These are phyloP conservation scores for Eidolon dupreanum DNA, from an alignment of 2,797 vertebrate genomes.

Conservation along the genomic window DNA sequence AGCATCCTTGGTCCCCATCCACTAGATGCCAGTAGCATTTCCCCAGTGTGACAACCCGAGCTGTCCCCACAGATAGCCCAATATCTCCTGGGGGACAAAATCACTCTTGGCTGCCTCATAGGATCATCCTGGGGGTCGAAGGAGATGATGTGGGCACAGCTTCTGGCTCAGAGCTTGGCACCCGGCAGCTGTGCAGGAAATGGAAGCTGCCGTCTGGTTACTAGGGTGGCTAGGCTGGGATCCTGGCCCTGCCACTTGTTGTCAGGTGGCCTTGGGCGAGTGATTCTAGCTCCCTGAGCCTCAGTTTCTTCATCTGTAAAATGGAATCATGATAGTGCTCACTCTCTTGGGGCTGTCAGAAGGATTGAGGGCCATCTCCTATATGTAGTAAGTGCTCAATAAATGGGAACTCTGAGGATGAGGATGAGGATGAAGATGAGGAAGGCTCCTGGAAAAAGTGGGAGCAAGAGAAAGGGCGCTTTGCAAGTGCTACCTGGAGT, in stretches of 20 bases:
- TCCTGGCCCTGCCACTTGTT: neutral
- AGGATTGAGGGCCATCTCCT: accelerated
- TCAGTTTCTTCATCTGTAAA: neutral
- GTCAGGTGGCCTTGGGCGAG: neutral
- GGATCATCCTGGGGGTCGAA: neutral
- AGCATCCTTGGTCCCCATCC: neutral
- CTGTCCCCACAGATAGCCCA: neutral
- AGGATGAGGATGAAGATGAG: neutral
- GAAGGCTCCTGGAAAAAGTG: neutral
- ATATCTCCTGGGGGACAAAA: neutral
- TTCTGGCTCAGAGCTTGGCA: accelerated
- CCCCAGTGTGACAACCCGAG: neutral
- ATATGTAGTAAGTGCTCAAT: neutral
- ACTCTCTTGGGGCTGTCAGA: neutral
- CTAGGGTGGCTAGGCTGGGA: neutral
- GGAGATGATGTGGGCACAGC: accelerated
- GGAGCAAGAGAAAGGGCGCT: neutral
- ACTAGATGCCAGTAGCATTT: neutral
- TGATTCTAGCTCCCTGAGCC: neutral
- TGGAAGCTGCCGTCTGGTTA: accelerated
- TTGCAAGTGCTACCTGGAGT: neutral
- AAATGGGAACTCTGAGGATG: neutral
- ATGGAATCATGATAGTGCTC: neutral
- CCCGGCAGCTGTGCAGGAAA: neutral
- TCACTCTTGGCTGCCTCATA: neutral